A percentile compares a stretch with the other conserved stretches of the same genome.
phyloP scores from a whole-genome alignment of 2,113 vertebrate genomes.

The Triplophysa dalaica region DNA sequence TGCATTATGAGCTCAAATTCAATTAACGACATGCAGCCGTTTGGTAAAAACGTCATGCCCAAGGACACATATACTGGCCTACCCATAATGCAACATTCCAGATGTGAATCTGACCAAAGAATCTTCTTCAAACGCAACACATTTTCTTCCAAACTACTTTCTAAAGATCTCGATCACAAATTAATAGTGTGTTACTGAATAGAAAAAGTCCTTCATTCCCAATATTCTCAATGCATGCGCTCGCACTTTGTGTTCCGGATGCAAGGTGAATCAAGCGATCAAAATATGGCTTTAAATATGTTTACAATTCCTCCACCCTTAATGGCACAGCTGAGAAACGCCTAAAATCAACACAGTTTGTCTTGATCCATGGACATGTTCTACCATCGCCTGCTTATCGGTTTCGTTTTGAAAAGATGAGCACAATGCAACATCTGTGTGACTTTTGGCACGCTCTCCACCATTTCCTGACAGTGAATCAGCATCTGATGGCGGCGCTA shows the following conservation, averaged over 20 bases:
- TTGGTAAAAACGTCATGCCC: too few species aligned
- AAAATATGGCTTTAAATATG: conserved; percentile 58
- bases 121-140: not conserved
- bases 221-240: conserved; percentile 2
- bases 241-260: conserved; percentile 54
- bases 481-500: conserved; percentile 34
- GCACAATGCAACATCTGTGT: conserved; percentile 57
- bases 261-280: conserved; percentile 55
- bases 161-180: not conserved
- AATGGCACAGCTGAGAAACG: conserved; percentile 56
- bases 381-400: conserved; percentile 15
- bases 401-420: conserved; percentile 46
- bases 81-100: not conserved
- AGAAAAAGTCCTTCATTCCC: not conserved
- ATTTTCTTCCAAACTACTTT: not conserved
- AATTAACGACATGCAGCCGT: not conserved
- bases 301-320: conserved; percentile 30
- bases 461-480: conserved; percentile 45
- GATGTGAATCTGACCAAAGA: not conserved
- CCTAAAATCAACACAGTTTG: conserved; percentile 62
- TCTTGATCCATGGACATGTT: conserved; percentile 46
- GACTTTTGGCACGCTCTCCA: conserved; percentile 47
- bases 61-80: too few species aligned
- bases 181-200: not conserved
- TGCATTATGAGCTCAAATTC: not conserved